Evolutionary conservation across 2,797 vertebrate genomes (phyloP).

Genomic region (Sebastes vulpes): DNA sequence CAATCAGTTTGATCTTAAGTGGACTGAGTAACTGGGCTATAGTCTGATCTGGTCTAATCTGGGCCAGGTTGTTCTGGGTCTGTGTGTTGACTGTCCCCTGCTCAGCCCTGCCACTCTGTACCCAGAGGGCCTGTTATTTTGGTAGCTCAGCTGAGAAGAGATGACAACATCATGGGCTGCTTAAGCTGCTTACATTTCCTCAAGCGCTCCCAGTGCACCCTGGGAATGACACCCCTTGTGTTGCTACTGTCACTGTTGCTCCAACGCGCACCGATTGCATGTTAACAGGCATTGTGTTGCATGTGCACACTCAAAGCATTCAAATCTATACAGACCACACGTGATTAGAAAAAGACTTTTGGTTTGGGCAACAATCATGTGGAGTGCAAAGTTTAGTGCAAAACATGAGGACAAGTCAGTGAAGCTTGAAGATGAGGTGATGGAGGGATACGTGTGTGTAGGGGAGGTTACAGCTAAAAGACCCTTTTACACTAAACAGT

Average conservation of each 20-base stretch:
- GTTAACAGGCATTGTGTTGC: slow-evolving; percentile 18
- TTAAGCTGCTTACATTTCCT: slow-evolving; percentile 84
- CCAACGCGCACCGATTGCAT: slow-evolving; percentile 23
- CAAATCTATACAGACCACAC: not conserved
- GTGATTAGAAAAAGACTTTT: not conserved
- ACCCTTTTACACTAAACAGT: no score
- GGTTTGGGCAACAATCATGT: not conserved
- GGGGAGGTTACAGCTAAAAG: no score
- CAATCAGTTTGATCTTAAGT: slow-evolving; percentile 47
- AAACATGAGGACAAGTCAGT: slow-evolving; percentile 18
- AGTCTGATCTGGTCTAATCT: slow-evolving; percentile 74
- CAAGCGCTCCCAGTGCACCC: slow-evolving; percentile 72
- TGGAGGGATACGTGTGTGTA: no score
- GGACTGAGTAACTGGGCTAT: slow-evolving; percentile 59
- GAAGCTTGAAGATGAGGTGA: slow-evolving; percentile 29
- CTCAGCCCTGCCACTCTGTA: slow-evolving; percentile 69
- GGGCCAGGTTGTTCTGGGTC: slow-evolving; percentile 75
- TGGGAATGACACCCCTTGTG: slow-evolving; percentile 66
- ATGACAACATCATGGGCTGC: slow-evolving; percentile 82
- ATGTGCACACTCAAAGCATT: not conserved
- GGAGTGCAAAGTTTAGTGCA: not conserved
- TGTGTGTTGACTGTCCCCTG: slow-evolving; percentile 74
- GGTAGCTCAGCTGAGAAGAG: slow-evolving; percentile 81
- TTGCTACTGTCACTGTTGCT: slow-evolving; percentile 48
- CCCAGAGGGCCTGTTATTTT: slow-evolving; percentile 84